Conservation (phyloP, 2,797 vertebrate genomes). For the Thaleichthys pacificus region DNA sequence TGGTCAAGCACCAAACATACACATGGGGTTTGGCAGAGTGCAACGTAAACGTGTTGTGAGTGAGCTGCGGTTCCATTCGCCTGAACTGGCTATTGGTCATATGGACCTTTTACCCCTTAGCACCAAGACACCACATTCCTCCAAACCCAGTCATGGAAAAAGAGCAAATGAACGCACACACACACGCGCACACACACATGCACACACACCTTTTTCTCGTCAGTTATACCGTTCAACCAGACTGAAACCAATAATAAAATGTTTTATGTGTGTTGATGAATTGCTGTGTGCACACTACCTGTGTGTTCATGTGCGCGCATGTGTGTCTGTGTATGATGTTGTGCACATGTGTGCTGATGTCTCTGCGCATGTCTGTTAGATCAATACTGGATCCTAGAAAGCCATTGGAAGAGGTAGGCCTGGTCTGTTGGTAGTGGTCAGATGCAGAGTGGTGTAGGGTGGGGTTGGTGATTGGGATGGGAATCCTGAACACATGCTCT, state of each 20-base stretch:
- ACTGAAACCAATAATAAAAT: no score
- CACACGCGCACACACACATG: neutral
- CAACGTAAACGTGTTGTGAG: neutral
- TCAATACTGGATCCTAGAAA: neutral
- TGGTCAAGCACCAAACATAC: neutral
- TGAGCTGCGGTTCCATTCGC: neutral
- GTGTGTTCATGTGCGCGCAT: neutral
- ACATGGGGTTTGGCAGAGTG: neutral
- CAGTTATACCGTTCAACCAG: neutral
- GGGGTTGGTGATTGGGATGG: neutral
- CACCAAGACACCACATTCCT: neutral
- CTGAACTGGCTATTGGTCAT: neutral
- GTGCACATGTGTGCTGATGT: neutral
- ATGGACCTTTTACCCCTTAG: neutral
- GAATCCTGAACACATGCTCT: neutral
- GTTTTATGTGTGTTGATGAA: neutral
- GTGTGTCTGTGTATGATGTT: neutral
- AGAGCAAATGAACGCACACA: neutral
- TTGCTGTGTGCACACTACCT: neutral
- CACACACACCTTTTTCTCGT: neutral
- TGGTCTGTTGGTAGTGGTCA: neutral
- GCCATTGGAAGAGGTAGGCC: conserved; percentile 1
- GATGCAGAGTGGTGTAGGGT: neutral
- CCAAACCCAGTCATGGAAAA: neutral
- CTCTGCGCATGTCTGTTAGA: neutral